Evolutionary conservation across 2,888 invertebrate genomes (phyloP).

Genomic region (Xestobium rufovillosum): DNA sequence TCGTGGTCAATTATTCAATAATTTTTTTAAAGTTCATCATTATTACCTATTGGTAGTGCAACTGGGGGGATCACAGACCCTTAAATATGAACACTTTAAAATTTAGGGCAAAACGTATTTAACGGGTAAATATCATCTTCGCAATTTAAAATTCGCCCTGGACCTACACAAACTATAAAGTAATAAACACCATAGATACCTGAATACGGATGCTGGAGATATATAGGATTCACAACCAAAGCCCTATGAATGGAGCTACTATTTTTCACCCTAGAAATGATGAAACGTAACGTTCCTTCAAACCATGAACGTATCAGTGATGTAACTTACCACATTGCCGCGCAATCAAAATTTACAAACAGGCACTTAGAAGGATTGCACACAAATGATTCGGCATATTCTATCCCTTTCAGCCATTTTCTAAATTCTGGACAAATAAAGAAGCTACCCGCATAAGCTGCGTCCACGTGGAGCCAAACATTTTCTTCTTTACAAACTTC

Average conservation of each 20-base stretch:
- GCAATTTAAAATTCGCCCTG: no score
- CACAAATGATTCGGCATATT: slow-evolving; percentile 88
- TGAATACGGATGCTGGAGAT: slow-evolving; percentile 95
- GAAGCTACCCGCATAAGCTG: slow-evolving; percentile 95
- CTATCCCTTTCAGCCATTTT: slow-evolving; percentile 83
- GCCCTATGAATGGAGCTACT: slow-evolving; percentile 89
- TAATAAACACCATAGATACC: slow-evolving; percentile 60
- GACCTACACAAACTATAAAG: no score
- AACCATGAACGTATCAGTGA: slow-evolving; percentile 1
- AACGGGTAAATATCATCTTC: no score
- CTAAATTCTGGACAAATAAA: slow-evolving; percentile 95
- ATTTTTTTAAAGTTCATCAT: no score
- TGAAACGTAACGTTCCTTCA: neutral
- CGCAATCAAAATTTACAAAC: slow-evolving; percentile 99
- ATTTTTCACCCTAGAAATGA: slow-evolving; percentile 73
- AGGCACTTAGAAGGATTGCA: slow-evolving; percentile 99
- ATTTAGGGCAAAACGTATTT: no score
- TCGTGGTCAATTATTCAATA: no score
- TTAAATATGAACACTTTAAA: no score
- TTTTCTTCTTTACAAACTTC: slow-evolving; percentile 66
- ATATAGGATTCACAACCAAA: slow-evolving; percentile 96
- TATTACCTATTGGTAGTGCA: no score
- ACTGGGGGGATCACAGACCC: no score
- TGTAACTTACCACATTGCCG: slow-evolving; percentile 85
- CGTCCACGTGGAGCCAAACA: slow-evolving; percentile 95